Percentiles rank a stretch among this genome's conserved stretches.
Evolutionary conservation across 2,113 vertebrate species (phyloP).

Genomic region (Syngnathus typhle): DNA sequence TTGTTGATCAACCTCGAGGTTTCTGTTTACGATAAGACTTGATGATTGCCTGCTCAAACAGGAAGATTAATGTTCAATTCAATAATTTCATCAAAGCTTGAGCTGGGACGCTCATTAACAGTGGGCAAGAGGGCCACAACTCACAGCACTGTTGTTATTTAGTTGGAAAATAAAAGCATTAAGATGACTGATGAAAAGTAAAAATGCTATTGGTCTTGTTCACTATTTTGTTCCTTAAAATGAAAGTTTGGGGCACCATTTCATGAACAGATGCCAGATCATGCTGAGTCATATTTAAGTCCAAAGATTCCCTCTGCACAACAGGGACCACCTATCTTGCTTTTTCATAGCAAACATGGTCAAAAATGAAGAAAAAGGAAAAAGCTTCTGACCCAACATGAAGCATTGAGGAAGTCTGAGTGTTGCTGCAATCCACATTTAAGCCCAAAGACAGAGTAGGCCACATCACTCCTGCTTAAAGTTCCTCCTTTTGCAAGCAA

Average conservation of each 20-base stretch:
- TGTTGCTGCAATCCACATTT: constrained; percentile 48
- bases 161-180: neutral
- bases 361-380: constrained; percentile 5
- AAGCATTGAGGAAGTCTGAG: constrained; percentile 46
- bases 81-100: neutral
- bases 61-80: neutral
- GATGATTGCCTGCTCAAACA: neutral
- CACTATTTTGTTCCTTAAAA: no score
- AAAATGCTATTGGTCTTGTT: no score
- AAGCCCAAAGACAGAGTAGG: constrained; percentile 47
- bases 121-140: neutral
- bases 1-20: constrained; percentile 37
- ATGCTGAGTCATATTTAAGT: constrained; percentile 43
- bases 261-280: constrained; percentile 35
- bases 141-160: no score
- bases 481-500: constrained; percentile 70
- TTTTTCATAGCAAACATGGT: constrained; percentile 7
- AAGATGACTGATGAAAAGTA: no score
- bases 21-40: neutral
- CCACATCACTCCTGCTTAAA: constrained; percentile 51
- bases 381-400: neutral
- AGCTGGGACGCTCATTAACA: neutral
- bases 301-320: constrained; percentile 48
- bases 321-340: constrained; percentile 9
- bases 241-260: neutral